phyloP scores from a whole-genome alignment of 2,113 vertebrate genomes.

The Phrynocephalus versicolor region DNA sequence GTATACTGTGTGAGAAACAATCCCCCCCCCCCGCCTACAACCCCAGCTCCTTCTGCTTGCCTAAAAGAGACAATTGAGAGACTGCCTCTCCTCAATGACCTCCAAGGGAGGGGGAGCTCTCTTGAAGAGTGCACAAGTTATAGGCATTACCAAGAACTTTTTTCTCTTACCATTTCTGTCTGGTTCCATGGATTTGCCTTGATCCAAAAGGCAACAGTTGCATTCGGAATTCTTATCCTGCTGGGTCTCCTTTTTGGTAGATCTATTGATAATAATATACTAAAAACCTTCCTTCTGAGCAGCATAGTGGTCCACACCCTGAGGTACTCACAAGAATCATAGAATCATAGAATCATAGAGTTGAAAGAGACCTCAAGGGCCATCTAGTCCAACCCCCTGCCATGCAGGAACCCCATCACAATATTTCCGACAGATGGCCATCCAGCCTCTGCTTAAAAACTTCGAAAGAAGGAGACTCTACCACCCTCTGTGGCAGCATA shows the following conservation, averaged over 20 bases:
- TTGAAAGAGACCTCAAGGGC: no score
- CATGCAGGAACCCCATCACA: no score
- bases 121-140: not conserved
- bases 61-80: not conserved
- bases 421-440: no score
- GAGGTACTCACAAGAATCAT: not conserved
- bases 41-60: not conserved
- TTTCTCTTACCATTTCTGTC: not conserved
- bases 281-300: not conserved
- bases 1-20: not conserved
- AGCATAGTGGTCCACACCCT: no score
- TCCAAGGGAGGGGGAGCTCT: not conserved
- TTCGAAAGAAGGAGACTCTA: no score
- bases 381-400: no score
- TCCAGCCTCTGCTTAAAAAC: no score
- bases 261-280: not conserved
- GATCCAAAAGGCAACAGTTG: not conserved
- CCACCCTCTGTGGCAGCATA: no score
- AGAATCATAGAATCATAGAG: no score
- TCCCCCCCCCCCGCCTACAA: not conserved
- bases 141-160: not conserved
- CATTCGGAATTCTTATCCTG: not conserved
- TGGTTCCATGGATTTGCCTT: not conserved
- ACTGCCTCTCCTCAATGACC: not conserved
- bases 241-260: not conserved